A percentile compares a stretch with the other conserved stretches of the same genome.
Conservation (phyloP, 1,140 invertebrate species). For the Sweltsa coloradensis region DNA sequence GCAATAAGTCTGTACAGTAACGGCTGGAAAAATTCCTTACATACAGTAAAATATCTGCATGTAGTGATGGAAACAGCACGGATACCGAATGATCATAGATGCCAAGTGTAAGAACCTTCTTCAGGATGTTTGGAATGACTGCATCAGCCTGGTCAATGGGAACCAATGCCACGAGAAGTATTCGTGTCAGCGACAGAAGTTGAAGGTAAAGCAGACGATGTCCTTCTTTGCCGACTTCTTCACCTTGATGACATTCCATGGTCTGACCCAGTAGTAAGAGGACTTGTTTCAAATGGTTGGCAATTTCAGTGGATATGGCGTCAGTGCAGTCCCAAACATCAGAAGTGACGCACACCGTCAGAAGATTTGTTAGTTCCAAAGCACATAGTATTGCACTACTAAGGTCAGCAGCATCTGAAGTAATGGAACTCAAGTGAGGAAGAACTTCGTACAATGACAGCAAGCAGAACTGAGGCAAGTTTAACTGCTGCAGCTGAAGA, state of each 20-base stretch:
- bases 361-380: not conserved
- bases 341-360: not conserved
- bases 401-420: not conserved
- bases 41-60: conserved; percentile 22
- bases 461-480: conserved; percentile 36
- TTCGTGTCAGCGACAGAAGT: conserved; percentile 3
- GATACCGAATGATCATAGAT: conserved; percentile 25
- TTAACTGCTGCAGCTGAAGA: conserved; percentile 33
- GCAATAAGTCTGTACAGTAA: conserved; percentile 20
- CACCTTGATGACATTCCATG: too few relatives aligned
- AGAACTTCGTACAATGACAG: conserved; percentile 30
- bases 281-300: conserved; percentile 21
- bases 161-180: conserved; percentile 15
- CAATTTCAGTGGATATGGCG: conserved; percentile 8
- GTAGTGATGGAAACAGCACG: conserved; percentile 25
- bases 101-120: conserved; percentile 23
- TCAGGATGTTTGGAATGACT: conserved; percentile 26
- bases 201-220: conserved; percentile 6
- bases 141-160: conserved; percentile 18
- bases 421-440: conserved; percentile 22
- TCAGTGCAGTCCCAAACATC: conserved; percentile 3
- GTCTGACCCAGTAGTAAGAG: conserved; percentile 28
- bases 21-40: conserved; percentile 21
- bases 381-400: not conserved
- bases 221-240: too few relatives aligned